Evolutionary conservation across 2,797 vertebrate species (phyloP).

Genomic region (Sternotherus odoratus): DNA sequence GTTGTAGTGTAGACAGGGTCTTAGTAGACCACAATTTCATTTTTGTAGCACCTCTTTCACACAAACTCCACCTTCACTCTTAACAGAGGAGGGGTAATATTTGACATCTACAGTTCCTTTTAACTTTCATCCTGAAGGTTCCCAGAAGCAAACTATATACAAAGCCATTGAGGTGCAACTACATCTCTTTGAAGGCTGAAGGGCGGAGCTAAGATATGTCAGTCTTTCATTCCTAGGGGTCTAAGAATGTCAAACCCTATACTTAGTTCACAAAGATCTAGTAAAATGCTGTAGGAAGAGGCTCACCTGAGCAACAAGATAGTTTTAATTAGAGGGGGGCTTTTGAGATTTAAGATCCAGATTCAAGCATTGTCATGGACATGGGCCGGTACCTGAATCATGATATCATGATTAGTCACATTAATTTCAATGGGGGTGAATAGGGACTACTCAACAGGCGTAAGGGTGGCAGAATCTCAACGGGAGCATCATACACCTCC

Average conservation of each 20-base stretch:
- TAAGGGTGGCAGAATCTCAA: background rate
- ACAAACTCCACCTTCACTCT: background rate
- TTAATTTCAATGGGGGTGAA: background rate
- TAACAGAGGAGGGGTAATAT: background rate
- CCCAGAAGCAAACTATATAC: background rate
- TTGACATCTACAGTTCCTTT: background rate
- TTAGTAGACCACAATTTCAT: background rate
- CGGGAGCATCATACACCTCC: background rate
- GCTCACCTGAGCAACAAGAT: background rate
- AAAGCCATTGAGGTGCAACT: background rate
- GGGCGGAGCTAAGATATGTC: background rate
- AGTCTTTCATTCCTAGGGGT: background rate
- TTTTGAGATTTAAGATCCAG: background rate
- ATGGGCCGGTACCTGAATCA: background rate
- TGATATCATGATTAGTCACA: background rate
- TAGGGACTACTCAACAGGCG: background rate
- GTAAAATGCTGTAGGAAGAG: background rate
- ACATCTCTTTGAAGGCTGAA: background rate
- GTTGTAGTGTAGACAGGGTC: background rate
- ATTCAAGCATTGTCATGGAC: background rate
- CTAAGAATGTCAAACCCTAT: background rate
- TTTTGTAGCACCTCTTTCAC: background rate
- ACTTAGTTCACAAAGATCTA: background rate
- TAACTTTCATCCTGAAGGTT: background rate
- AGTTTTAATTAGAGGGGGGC: background rate